These are phyloP conservation scores for Anguilla megastoma DNA, from an alignment of 2,797 vertebrate species.

Conservation along the genomic window DNA sequence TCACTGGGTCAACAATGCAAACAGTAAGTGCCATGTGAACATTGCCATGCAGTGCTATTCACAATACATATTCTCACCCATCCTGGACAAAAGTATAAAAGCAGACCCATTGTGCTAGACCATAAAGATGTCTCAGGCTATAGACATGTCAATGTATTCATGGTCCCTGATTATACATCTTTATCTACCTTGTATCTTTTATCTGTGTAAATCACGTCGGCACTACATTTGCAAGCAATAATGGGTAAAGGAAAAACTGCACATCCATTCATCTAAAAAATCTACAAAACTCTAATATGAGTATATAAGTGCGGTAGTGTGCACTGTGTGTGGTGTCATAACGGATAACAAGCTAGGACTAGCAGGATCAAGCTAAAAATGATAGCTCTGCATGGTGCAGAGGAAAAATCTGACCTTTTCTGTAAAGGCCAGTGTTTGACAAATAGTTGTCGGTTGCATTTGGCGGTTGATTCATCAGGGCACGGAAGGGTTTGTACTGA, in stretches of 20 bases:
- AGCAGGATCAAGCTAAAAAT: neutral
- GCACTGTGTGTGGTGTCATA: neutral
- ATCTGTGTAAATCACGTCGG: neutral
- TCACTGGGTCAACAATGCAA: neutral
- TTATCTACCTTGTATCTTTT: neutral
- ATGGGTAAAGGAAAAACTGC: neutral
- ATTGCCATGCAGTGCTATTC: neutral
- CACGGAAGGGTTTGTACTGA: neutral
- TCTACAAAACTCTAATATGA: neutral
- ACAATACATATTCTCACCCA: neutral
- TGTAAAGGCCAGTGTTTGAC: neutral
- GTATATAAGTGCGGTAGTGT: neutral
- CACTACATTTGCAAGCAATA: neutral
- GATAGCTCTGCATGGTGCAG: neutral
- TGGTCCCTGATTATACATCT: neutral
- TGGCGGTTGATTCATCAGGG: neutral
- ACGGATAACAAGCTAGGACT: neutral
- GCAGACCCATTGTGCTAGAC: neutral
- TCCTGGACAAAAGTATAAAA: neutral
- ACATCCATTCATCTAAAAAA: neutral
- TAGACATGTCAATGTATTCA: neutral
- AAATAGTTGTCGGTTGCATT: neutral
- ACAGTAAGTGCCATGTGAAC: neutral
- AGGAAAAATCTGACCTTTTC: neutral
- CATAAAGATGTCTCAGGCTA: neutral